These are phyloP conservation scores for Iselma pallidipennis DNA, from an alignment of 2,888 invertebrate genomes.

Conservation along the genomic window DNA sequence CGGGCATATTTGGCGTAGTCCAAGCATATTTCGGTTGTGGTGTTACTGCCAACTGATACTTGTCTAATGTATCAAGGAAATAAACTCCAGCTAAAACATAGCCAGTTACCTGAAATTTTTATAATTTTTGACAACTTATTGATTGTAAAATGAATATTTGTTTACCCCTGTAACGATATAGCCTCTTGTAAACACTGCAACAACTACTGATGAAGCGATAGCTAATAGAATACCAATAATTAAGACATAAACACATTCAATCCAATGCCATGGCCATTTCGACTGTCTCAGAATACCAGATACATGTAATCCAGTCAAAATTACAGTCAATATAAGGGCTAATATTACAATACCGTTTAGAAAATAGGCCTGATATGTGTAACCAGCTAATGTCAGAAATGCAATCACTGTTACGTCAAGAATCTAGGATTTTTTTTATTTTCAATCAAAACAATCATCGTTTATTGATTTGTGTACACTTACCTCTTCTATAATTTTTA, in stretches of 20 bases:
- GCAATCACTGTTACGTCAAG: conserved; percentile 12
- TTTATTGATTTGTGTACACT: neutral
- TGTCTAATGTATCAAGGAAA: conserved; percentile 37
- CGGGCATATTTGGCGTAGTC: conserved; percentile 42
- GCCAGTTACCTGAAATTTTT: conserved; percentile 32
- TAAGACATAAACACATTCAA: conserved; percentile 16
- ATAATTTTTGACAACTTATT: neutral
- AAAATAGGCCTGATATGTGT: conserved; percentile 1
- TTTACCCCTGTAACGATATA: conserved; percentile 38
- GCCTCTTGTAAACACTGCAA: conserved; percentile 31
- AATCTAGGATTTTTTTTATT: conserved; percentile 9
- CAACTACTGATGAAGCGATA: conserved; percentile 16
- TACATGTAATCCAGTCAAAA: conserved; percentile 15
- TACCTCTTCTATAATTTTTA: conserved; percentile 28
- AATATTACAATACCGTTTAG: conserved; percentile 1
- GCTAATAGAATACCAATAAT: conserved; percentile 10
- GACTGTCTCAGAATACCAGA: conserved; percentile 8
- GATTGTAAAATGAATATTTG: neutral
- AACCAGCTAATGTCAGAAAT: conserved; percentile 13
- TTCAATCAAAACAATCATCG: neutral
- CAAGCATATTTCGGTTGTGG: conserved; percentile 41
- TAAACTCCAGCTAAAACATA: conserved; percentile 34
- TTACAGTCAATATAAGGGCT: conserved; percentile 7
- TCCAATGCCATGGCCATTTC: conserved; percentile 23
- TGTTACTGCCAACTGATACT: conserved; percentile 35